Base-by-base conservation (phyloP, 2,797 vertebrate species). In the Aulostomus chinensis region DNA sequence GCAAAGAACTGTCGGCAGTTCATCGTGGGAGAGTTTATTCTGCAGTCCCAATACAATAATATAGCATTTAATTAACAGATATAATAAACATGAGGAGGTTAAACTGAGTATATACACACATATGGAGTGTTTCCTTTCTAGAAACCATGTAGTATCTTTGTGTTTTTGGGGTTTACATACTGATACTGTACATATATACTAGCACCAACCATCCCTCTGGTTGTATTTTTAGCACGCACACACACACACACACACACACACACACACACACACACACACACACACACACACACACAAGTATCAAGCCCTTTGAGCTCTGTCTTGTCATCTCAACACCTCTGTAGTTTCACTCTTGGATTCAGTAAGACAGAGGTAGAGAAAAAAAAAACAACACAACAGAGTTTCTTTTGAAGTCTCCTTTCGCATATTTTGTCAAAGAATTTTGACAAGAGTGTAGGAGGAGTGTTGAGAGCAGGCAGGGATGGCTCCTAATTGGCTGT, bases 381-480 rank as follows among this genome's bases (percentile, higher is more conserved):
- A 46, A 51, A 33, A 33, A 73, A 70, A 41, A 69, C 59, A 68
- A 81, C 66, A 75, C 79, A 74, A 60, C 46, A 76, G 55, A n/a
- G n/a, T n/a, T n/a, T 46, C 74, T 81, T 80, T 81, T 86, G 81
- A 87, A 86, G 78, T 82, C 68, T 78, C 47, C 55, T 61, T 51
- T 78, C 37, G 26, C 36, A 52, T 77, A 63, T 76, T 85, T 81
- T 77, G 75, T 80, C 70, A 77, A 51, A 68, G 48, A 81, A 66
- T 54, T 63, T 72, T 81, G 71, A 83, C 75, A 74, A 73, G 56
- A 66, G 56, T 64, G 61, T 71, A 76, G 65, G 62, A 75, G 73
- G 58, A 73, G 61, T 30, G 9, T 13, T 68, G 58, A 73, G 68
- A 75, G 46, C 63, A 32, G 40, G 55, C 60, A 50, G 60, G 72